These are phyloP conservation scores for Camponotus floridanus DNA, from an alignment of 1,140 invertebrate genomes.

Conservation along the genomic window DNA sequence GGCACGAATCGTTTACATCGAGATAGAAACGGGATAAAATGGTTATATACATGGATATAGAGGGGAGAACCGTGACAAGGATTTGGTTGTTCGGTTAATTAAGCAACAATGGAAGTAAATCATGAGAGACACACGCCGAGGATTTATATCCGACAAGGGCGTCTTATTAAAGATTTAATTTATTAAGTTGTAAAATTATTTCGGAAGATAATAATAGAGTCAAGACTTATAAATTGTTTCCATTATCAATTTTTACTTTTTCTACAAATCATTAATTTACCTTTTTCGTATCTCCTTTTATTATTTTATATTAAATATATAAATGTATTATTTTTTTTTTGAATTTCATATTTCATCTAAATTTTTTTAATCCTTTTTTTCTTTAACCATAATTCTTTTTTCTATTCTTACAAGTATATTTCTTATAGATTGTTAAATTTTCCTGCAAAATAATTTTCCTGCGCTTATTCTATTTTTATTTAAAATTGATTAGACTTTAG, in stretches of 20 bases:
- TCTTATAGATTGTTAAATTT: not conserved
- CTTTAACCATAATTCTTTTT: not conserved
- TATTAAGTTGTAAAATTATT: not conserved
- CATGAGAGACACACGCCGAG: not conserved
- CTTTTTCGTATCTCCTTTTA: not conserved
- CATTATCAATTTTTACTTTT: not conserved
- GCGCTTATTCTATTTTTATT: not conserved
- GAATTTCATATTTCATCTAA: not conserved
- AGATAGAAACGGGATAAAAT: constrained; percentile 55
- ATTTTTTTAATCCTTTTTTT: not conserved
- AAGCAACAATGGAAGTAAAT: constrained; percentile 26
- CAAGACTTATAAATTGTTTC: not conserved
- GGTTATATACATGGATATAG: not conserved
- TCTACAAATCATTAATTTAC: not conserved
- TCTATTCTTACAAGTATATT: not conserved
- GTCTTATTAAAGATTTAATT: not conserved
- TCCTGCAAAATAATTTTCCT: constrained; percentile 27
- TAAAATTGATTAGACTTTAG: constrained; percentile 31
- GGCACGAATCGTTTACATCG: constrained; percentile 59
- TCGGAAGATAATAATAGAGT: not conserved
- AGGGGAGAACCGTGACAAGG: constrained; percentile 19
- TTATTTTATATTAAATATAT: not conserved
- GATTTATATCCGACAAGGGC: not conserved
- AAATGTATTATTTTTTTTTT: not conserved
- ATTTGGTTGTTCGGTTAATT: constrained; percentile 53